Conservation (phyloP, 2,888 invertebrate genomes). For the Trypoxylon attenuatum region DNA sequence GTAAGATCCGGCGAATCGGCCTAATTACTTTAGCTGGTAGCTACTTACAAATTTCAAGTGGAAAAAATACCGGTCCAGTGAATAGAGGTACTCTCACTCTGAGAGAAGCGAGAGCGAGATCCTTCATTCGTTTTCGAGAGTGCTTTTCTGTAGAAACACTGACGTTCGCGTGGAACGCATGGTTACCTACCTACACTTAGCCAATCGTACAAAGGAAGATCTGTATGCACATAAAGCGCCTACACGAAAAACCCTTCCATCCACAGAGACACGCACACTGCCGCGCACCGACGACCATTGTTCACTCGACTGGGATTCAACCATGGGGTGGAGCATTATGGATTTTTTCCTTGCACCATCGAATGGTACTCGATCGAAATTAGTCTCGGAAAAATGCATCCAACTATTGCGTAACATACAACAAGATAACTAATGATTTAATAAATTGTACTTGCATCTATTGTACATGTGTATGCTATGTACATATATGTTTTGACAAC, state of each 20-base stretch:
- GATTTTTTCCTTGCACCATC: background rate
- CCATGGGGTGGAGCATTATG: constrained; percentile 28
- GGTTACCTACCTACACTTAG: constrained; percentile 10
- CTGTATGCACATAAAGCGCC: background rate
- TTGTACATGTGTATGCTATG: no score
- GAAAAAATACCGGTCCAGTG: background rate
- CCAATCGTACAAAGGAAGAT: constrained; percentile 9
- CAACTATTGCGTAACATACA: no score
- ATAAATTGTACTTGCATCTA: no score
- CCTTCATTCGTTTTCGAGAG: constrained; percentile 11
- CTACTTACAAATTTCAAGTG: constrained; percentile 21
- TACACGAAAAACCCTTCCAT: constrained; percentile 6
- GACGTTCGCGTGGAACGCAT: constrained; percentile 8
- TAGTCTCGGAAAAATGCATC: no score
- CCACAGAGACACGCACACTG: no score
- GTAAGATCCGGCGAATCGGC: constrained; percentile 7
- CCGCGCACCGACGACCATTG: constrained; percentile 26
- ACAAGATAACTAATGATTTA: no score
- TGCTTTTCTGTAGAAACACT: constrained; percentile 12
- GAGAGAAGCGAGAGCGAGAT: background rate
- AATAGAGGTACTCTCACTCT: background rate
- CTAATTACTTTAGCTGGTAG: constrained; percentile 17
- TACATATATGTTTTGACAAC: constrained; percentile 31
- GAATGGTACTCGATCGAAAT: no score
- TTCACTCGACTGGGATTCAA: constrained; percentile 34